Percentiles rank a stretch among this genome's conserved stretches.
phyloP scores from a whole-genome alignment of 2,113 vertebrate genomes.

The Oryzias curvinotus region DNA sequence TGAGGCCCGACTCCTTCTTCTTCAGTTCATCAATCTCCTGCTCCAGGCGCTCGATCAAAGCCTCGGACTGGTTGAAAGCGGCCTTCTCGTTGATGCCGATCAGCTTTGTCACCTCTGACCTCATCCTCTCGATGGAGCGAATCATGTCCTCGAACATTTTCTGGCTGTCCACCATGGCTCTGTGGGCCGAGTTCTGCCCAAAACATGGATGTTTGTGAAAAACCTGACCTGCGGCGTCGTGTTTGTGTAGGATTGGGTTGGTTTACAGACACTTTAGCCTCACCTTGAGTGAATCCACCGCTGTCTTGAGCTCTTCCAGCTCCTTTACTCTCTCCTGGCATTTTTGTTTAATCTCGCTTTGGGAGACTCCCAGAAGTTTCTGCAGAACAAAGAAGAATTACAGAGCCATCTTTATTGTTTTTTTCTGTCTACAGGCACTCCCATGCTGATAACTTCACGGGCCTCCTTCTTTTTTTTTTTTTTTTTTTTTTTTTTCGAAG shows the following conservation, averaged over 20 bases:
- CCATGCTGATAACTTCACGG: constrained; percentile 3
- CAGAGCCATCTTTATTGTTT: constrained; percentile 1
- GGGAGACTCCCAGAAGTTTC: constrained; percentile 81
- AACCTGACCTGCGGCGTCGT: too few species aligned
- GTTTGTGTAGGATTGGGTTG: too few species aligned
- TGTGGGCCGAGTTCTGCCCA: constrained; percentile 77
- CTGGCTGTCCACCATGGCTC: constrained; percentile 82
- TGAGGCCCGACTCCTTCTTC: constrained; percentile 79
- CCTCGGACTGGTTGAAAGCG: constrained; percentile 79
- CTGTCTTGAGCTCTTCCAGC: constrained; percentile 79
- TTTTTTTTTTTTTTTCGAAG: not conserved
- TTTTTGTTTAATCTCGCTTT: constrained; percentile 81
- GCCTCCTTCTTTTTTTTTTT: not conserved
- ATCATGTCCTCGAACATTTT: constrained; percentile 85
- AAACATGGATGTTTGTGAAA: not conserved
- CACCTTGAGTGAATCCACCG: constrained; percentile 81
- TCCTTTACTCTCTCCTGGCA: constrained; percentile 81
- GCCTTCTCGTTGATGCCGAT: constrained; percentile 83
- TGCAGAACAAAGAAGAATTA: constrained; percentile 45
- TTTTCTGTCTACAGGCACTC: not conserved
- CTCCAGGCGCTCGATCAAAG: constrained; percentile 78
- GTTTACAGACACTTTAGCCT: not conserved
- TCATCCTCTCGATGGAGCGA: constrained; percentile 82
- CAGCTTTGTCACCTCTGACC: constrained; percentile 81
- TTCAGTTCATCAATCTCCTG: constrained; percentile 82